A percentile compares a stretch with the other conserved stretches of the same genome.
Evolutionary conservation across 2,797 vertebrate species (phyloP).

Genomic region (Pogoniulus pusillus): DNA sequence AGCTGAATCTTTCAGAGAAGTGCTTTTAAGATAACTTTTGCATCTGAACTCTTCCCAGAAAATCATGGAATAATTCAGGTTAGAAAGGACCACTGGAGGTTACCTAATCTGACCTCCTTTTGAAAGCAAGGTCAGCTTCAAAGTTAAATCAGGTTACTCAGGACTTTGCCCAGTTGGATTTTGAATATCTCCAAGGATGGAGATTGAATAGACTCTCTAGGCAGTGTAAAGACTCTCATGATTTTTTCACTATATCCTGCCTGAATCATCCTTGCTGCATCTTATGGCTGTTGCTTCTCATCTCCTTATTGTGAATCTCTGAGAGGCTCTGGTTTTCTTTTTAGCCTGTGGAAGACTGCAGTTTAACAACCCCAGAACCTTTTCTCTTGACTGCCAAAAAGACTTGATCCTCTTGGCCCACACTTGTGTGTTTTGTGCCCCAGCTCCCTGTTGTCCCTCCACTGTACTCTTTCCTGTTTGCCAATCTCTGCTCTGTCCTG

Average conservation of each 20-base stretch:
- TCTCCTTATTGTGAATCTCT: neutral
- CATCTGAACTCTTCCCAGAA: constrained; percentile 8
- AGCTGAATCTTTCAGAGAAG: neutral
- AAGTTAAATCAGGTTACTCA: neutral
- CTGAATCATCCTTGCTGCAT: neutral
- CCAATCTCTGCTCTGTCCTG: neutral
- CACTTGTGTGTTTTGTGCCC: neutral
- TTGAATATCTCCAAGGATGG: neutral
- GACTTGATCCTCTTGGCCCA: neutral
- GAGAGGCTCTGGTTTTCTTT: neutral
- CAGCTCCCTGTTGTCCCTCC: fast-evolving
- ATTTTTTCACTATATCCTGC: neutral
- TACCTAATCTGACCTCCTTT: neutral
- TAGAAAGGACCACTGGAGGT: neutral
- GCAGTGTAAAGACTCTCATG: neutral
- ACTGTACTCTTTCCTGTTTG: neutral
- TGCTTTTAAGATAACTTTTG: neutral
- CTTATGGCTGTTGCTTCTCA: neutral
- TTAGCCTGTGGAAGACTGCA: neutral
- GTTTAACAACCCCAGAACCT: neutral
- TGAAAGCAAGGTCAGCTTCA: constrained; percentile 11
- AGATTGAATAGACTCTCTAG: neutral
- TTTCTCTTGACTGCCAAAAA: neutral
- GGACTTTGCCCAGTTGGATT: neutral
- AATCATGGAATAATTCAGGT: neutral